These are phyloP conservation scores for Volucella inflata DNA, from an alignment of 2,888 invertebrate genomes.

Conservation along the genomic window DNA sequence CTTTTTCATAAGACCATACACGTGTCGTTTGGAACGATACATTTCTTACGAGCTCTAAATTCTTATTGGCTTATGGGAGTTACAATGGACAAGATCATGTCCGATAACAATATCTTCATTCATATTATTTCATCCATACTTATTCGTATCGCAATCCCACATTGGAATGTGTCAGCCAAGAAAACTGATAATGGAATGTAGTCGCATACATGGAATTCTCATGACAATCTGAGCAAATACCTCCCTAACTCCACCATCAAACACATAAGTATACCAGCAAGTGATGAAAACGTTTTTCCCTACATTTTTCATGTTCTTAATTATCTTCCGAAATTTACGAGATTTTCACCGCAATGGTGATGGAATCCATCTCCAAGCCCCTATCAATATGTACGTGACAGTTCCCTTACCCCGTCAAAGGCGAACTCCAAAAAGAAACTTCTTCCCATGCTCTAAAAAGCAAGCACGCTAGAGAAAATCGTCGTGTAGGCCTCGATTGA, in stretches of 20 bases:
- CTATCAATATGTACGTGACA: constrained; percentile 20
- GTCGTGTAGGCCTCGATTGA: constrained; percentile 63
- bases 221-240: neutral
- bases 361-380: neutral
- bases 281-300: too few species aligned
- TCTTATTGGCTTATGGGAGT: too few species aligned
- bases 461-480: constrained; percentile 26
- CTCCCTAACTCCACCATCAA: neutral
- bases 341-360: constrained; percentile 3
- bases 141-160: neutral
- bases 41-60: too few species aligned
- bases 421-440: constrained; percentile 2
- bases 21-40: too few species aligned
- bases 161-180: too few species aligned
- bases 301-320: constrained; percentile 26
- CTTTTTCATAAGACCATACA: too few species aligned
- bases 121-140: neutral
- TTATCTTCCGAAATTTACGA: constrained; percentile 35
- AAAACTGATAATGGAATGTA: neutral
- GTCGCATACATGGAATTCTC: neutral
- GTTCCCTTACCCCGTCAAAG: constrained; percentile 15
- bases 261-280: neutral
- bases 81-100: constrained; percentile 5
- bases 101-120: neutral
- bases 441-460: constrained; percentile 42